phyloP scores from a whole-genome alignment of 2,888 invertebrate genomes.

The Trichacis sp. region DNA sequence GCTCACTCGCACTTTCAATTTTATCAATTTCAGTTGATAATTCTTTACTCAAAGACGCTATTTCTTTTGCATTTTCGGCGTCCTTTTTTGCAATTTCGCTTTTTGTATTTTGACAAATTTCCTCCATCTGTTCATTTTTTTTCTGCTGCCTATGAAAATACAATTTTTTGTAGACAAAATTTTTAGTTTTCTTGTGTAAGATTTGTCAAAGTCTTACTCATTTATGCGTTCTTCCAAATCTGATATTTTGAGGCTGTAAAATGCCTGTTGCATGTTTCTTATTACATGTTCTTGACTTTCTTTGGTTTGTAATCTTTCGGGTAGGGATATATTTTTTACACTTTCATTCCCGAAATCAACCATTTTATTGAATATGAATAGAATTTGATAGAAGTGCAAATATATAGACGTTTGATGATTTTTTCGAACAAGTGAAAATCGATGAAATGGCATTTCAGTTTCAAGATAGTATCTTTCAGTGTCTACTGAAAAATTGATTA shows the following conservation, averaged over 20 bases:
- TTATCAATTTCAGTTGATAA: constrained; percentile 44
- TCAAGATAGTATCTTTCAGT: too few species aligned
- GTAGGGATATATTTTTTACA: constrained; percentile 40
- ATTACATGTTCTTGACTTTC: constrained; percentile 40
- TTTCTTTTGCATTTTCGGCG: constrained; percentile 46
- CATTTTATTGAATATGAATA: constrained; percentile 11
- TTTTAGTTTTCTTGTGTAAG: not conserved
- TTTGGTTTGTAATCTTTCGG: constrained; percentile 44
- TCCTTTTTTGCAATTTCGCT: constrained; percentile 35
- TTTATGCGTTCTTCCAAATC: constrained; percentile 49
- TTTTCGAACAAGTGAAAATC: too few species aligned
- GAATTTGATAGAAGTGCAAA: too few species aligned
- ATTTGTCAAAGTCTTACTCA: constrained; percentile 45
- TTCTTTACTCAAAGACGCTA: constrained; percentile 47
- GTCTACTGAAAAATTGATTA: too few species aligned
- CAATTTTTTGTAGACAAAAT: not conserved
- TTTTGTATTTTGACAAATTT: constrained; percentile 36
- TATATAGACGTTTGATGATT: too few species aligned
- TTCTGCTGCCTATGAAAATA: constrained; percentile 47
- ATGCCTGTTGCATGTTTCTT: constrained; percentile 54
- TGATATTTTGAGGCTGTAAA: constrained; percentile 51
- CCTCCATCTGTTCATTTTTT: constrained; percentile 47
- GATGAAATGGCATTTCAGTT: too few species aligned
- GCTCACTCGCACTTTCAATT: constrained; percentile 39
- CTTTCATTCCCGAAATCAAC: constrained; percentile 22